Conservation (phyloP, 2,113 vertebrate genomes). For the Otis tarda region DNA sequence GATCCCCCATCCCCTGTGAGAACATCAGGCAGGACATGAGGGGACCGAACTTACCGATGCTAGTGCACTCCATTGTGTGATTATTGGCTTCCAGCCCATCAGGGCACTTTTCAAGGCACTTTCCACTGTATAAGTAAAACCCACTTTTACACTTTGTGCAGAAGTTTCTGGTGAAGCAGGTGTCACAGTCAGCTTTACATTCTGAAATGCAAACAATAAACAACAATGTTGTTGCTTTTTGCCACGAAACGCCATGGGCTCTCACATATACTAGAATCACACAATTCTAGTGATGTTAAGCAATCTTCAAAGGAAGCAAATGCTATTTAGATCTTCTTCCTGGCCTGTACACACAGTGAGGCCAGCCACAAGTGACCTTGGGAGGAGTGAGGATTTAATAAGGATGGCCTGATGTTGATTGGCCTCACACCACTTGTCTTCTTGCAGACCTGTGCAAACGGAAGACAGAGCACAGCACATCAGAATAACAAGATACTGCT, state of each 20-base stretch:
- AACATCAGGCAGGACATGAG: background rate
- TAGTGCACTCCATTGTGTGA: constrained; percentile 90
- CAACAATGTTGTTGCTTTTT: background rate
- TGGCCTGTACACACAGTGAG: background rate
- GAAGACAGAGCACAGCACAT: background rate
- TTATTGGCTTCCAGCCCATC: constrained; percentile 89
- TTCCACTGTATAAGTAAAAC: constrained; percentile 94
- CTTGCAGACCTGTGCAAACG: background rate
- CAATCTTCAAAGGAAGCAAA: background rate
- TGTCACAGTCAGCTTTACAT: constrained; percentile 97
- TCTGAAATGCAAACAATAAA: constrained; percentile 81
- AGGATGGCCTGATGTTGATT: background rate
- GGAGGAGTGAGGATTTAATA: background rate
- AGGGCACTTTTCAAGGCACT: constrained; percentile 95
- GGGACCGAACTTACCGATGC: constrained; percentile 79
- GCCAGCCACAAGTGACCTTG: background rate
- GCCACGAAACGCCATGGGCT: background rate
- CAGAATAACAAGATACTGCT: background rate
- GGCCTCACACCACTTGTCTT: background rate
- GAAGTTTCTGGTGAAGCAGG: constrained; percentile 99
- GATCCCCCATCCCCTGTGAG: background rate
- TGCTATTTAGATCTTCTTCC: background rate
- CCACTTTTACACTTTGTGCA: constrained; percentile 96
- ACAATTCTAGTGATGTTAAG: background rate
- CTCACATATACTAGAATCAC: background rate